Conservation (phyloP, 2,797 vertebrate species). For the Sylvilagus floridanus region DNA sequence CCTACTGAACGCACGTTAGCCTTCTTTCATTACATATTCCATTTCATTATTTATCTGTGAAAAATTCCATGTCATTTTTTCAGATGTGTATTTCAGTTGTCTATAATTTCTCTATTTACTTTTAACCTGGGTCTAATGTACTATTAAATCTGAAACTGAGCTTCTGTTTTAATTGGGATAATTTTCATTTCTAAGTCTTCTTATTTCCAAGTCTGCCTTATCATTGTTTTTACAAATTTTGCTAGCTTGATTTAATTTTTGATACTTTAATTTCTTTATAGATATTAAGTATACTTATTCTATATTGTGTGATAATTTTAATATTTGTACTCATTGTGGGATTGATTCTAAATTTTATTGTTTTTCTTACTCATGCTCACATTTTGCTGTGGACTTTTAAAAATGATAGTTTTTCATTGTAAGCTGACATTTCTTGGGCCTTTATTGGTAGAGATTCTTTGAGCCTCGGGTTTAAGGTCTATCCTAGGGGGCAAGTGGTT, state of each 20-base stretch:
- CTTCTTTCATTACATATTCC: neutral
- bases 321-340: neutral
- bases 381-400: neutral
- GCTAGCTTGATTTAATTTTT: constrained; percentile 8
- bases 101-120: neutral
- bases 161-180: neutral
- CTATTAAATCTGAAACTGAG: neutral
- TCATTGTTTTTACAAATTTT: neutral
- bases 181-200: constrained; percentile 22
- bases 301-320: neutral
- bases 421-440: neutral
- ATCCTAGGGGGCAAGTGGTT: neutral
- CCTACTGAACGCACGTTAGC: neutral
- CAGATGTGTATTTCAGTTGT: neutral
- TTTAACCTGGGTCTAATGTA: neutral
- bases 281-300: neutral
- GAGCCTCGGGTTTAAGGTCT: neutral
- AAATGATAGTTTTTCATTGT: neutral
- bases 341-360: neutral
- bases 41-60: neutral
- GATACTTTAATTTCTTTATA: neutral
- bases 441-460: neutral
- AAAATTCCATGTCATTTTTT: neutral
- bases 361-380: neutral
- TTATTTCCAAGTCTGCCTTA: neutral